Evolutionary conservation across 2,888 invertebrate genomes (phyloP).

Genomic region (Drosophila longiperda): DNA sequence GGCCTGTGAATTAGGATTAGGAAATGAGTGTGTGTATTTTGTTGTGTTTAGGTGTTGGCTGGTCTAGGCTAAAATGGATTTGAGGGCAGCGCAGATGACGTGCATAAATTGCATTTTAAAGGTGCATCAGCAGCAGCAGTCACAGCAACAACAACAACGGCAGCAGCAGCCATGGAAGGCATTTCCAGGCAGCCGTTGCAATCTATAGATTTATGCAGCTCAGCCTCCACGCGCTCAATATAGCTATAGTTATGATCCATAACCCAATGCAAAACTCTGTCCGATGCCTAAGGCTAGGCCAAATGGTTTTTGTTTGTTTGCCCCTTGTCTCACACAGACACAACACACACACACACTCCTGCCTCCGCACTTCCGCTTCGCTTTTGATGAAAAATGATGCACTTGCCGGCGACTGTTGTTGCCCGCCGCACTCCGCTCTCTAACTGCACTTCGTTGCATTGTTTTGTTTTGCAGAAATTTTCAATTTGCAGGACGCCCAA

Average conservation of each 20-base stretch:
- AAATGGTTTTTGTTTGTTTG: constrained; percentile 70
- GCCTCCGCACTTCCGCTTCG: background rate
- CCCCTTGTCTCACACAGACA: constrained; percentile 11
- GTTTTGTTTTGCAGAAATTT: constrained; percentile 74
- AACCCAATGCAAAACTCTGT: constrained; percentile 67
- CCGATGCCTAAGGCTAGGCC: constrained; percentile 46
- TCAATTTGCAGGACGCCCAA: constrained; percentile 73
- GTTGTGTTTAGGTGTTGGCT: constrained; percentile 52
- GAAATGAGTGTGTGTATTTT: constrained; percentile 17
- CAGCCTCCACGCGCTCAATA: constrained; percentile 10
- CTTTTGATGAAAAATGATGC: constrained; percentile 76
- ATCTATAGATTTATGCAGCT: constrained; percentile 77
- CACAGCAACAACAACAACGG: constrained; percentile 13
- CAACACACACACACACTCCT: background rate
- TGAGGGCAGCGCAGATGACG: constrained; percentile 65
- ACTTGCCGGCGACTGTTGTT: constrained; percentile 59
- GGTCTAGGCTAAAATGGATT: constrained; percentile 56
- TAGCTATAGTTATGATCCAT: constrained; percentile 75
- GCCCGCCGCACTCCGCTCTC: background rate
- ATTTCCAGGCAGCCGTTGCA: constrained; percentile 50
- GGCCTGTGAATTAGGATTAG: constrained; percentile 65
- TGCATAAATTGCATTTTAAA: constrained; percentile 80
- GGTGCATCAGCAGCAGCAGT: constrained; percentile 63
- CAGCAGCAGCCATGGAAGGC: constrained; percentile 25
- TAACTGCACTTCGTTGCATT: constrained; percentile 46